phyloP scores from a whole-genome alignment of 2,113 vertebrate species.

The Marmota flaviventris region DNA sequence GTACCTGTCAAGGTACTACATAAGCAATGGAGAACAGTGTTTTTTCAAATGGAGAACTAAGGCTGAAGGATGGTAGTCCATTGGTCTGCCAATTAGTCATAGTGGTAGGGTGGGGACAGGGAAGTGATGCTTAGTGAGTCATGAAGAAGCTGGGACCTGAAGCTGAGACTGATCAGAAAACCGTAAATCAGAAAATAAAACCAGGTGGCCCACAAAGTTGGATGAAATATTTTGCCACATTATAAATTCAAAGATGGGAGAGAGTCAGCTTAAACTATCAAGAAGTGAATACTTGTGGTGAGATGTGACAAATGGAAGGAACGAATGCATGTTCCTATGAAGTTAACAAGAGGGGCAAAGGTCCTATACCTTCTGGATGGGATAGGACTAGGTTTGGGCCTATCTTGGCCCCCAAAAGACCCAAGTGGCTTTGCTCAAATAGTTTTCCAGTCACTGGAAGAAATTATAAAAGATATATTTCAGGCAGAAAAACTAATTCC shows the following conservation, averaged over 20 bases:
- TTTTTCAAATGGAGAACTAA: not conserved
- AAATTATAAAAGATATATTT: conserved; percentile 8
- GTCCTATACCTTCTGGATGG: not conserved
- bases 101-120: not conserved
- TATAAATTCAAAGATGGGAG: not conserved
- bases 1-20: not conserved
- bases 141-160: not conserved
- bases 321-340: not conserved
- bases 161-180: not conserved
- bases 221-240: not conserved
- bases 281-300: not conserved
- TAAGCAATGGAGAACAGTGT: not conserved
- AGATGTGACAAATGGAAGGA: not conserved
- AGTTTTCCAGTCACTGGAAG: not conserved
- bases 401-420: not conserved
- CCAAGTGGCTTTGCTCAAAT: not conserved
- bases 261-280: not conserved
- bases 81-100: not conserved
- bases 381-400: not conserved
- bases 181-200: conserved; percentile 48
- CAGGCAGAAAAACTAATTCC: conserved; percentile 36
- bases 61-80: not conserved
- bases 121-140: not conserved
- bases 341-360: not conserved
- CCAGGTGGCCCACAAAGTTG: not conserved